Percentiles rank a stretch among this genome's conserved stretches.
phyloP scores from a whole-genome alignment of 2,797 vertebrate genomes.

The Amazona finschi region DNA sequence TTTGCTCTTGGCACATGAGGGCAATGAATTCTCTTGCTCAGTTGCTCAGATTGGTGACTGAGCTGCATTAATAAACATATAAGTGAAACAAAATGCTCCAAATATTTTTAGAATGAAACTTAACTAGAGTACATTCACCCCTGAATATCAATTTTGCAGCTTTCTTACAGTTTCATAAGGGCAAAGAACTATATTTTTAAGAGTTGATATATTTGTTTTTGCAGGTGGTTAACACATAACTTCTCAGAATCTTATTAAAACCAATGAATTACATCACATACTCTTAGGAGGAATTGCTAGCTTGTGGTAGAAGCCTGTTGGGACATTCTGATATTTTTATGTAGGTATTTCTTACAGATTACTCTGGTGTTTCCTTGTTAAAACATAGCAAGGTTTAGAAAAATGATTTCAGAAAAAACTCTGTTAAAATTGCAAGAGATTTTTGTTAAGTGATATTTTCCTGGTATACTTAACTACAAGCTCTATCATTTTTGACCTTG shows the following conservation, averaged over 20 bases:
- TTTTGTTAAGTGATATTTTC: not conserved
- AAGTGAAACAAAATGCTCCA: constrained; percentile 60
- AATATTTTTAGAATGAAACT: constrained; percentile 57
- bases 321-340: constrained; percentile 22
- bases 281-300: not conserved
- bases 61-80: constrained; percentile 20
- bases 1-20: not conserved
- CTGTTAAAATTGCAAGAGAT: not conserved
- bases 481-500: constrained; percentile 1
- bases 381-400: not conserved
- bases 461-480: not conserved
- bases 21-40: constrained; percentile 10
- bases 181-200: constrained; percentile 48
- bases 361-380: not conserved
- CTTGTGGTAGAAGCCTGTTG: constrained; percentile 6
- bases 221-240: constrained; percentile 51
- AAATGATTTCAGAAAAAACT: not conserved
- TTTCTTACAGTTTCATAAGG: not conserved
- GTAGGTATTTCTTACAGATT: not conserved
- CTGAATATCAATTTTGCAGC: constrained; percentile 46
- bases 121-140: constrained; percentile 14
- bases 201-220: constrained; percentile 57
- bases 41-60: constrained; percentile 26
- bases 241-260: constrained; percentile 36
- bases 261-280: constrained; percentile 48